phyloP scores from a whole-genome alignment of 2,888 invertebrate genomes.

The Harmothoe impar region DNA sequence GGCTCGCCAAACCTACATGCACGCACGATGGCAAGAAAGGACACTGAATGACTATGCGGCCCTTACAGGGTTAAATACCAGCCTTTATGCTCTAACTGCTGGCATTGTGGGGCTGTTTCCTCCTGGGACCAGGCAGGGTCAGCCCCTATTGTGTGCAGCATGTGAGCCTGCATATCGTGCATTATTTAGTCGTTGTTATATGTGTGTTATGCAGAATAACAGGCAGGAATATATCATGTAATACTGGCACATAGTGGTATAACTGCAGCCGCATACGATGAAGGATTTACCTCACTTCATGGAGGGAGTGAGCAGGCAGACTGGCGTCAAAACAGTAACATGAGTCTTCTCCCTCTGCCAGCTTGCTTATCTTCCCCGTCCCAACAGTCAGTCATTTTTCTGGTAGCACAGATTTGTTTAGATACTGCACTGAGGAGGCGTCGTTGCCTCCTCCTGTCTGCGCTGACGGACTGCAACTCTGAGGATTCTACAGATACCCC shows the following conservation, averaged over 20 bases:
- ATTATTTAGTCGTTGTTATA: background rate
- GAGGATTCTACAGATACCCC: background rate
- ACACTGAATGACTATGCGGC: too few species aligned
- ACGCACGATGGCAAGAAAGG: too few species aligned
- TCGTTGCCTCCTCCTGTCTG: background rate
- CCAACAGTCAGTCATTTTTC: slow-evolving; percentile 52
- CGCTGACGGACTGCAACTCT: background rate
- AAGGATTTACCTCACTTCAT: background rate
- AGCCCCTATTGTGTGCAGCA: background rate
- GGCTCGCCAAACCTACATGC: too few species aligned
- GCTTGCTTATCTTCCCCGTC: slow-evolving; percentile 31
- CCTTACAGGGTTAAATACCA: too few species aligned
- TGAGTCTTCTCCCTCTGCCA: slow-evolving; percentile 12
- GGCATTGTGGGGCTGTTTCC: background rate
- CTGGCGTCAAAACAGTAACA: slow-evolving; percentile 52
- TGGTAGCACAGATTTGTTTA: background rate
- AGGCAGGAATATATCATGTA: background rate
- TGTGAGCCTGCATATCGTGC: background rate
- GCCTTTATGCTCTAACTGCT: too few species aligned
- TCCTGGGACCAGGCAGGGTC: background rate
- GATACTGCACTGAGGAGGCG: background rate
- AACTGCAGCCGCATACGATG: background rate
- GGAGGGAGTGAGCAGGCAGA: background rate
- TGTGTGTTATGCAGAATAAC: background rate
- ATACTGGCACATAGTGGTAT: background rate